Conservation (phyloP, 2,113 vertebrate genomes). For the Prionailurus bengalensis region DNA sequence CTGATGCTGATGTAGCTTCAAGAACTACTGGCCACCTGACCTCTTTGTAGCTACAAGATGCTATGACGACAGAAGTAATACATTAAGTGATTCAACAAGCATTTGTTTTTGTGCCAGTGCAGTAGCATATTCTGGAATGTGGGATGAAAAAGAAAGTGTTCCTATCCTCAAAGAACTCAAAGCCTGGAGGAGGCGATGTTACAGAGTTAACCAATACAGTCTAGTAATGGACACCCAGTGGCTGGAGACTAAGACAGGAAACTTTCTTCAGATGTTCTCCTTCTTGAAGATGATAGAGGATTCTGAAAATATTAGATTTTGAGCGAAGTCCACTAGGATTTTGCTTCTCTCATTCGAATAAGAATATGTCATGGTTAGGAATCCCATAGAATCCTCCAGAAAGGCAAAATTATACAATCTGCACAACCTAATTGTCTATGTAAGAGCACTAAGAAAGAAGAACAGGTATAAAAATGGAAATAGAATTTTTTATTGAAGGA, state of each 20-base stretch:
- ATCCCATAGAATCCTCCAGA: conserved; percentile 13
- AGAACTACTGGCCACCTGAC: background rate
- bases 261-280: background rate
- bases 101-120: background rate
- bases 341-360: background rate
- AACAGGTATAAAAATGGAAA: conserved; percentile 16
- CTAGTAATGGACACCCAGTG: background rate
- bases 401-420: background rate
- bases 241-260: background rate
- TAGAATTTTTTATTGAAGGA: conserved; percentile 8
- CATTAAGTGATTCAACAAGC: background rate
- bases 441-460: conserved; percentile 14
- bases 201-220: background rate
- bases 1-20: background rate
- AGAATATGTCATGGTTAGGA: background rate
- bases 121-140: background rate
- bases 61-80: background rate
- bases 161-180: background rate
- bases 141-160: background rate
- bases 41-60: background rate
- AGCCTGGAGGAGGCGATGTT: background rate
- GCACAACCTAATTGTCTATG: background rate
- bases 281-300: background rate
- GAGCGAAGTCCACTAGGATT: background rate
- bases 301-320: conserved; percentile 37